A percentile compares a stretch with the other conserved stretches of the same genome.
Conservation (phyloP, 92 coral and sea anemone species). For the Metridium senile region DNA sequence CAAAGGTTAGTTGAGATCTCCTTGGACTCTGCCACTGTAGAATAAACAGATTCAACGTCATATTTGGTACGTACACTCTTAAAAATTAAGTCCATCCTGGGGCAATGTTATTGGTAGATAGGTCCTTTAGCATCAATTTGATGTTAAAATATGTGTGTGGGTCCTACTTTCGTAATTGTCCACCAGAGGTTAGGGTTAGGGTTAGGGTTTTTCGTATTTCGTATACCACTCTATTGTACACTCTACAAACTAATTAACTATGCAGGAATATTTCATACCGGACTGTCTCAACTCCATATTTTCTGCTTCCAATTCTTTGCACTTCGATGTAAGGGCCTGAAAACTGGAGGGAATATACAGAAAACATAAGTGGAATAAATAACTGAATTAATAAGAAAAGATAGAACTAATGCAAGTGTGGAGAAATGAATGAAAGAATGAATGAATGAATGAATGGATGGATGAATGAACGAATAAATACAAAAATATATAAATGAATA, state of each 20-base stretch:
- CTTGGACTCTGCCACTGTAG: constrained; percentile 68
- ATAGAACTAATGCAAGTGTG: background rate
- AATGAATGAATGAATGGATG: background rate
- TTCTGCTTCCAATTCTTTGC: constrained; percentile 75
- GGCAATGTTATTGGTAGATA: too few species aligned
- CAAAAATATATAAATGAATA: too few species aligned
- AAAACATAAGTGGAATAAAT: background rate
- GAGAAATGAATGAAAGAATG: background rate
- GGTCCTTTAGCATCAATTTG: too few species aligned
- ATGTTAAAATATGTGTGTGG: too few species aligned
- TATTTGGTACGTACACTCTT: background rate
- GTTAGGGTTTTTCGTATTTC: too few species aligned
- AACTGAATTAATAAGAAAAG: background rate
- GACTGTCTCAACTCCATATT: constrained; percentile 85
- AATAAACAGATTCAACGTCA: background rate
- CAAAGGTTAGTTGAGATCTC: constrained; percentile 54
- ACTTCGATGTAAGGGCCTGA: constrained; percentile 73
- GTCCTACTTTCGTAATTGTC: too few species aligned
- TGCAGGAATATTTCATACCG: too few species aligned
- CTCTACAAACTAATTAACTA: too few species aligned
- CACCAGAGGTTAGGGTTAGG: too few species aligned
- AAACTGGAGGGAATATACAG: constrained; percentile 40
- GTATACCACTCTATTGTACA: too few species aligned
- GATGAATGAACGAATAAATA: too few species aligned
- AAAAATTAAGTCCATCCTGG: too few species aligned